A percentile compares a stretch with the other conserved stretches of the same genome.
phyloP scores from a whole-genome alignment of 2,113 vertebrate species.

The Rhadina sibilatrix region DNA sequence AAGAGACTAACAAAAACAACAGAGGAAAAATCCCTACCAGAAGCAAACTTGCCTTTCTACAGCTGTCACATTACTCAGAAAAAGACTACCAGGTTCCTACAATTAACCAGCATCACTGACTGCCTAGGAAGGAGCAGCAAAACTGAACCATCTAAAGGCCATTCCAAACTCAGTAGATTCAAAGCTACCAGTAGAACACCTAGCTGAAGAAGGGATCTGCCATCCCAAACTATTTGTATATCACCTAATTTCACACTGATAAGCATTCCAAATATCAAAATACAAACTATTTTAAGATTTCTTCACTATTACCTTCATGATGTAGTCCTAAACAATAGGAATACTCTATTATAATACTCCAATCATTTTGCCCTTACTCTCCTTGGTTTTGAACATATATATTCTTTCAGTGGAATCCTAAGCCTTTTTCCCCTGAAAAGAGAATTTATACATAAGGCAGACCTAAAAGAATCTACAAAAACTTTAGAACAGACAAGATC shows the following conservation, averaged over 20 bases:
- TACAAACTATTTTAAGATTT: neutral
- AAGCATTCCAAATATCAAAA: neutral
- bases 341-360: neutral
- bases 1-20: neutral
- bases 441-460: neutral
- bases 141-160: neutral
- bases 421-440: rapidly evolving
- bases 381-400: neutral
- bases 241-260: neutral
- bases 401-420: neutral
- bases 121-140: neutral
- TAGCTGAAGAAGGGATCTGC: neutral
- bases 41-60: neutral
- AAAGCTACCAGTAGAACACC: neutral
- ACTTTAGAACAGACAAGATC: neutral
- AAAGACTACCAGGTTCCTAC: neutral
- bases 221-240: neutral
- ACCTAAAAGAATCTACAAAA: neutral
- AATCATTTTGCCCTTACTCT: neutral
- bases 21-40: neutral
- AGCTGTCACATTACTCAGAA: neutral
- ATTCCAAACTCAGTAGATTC: neutral
- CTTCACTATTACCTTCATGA: neutral
- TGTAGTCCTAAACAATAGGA: neutral
- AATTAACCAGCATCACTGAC: neutral